Evolutionary conservation across 2,797 vertebrate genomes (phyloP).

Genomic region (Gephyroberyx darwinii): DNA sequence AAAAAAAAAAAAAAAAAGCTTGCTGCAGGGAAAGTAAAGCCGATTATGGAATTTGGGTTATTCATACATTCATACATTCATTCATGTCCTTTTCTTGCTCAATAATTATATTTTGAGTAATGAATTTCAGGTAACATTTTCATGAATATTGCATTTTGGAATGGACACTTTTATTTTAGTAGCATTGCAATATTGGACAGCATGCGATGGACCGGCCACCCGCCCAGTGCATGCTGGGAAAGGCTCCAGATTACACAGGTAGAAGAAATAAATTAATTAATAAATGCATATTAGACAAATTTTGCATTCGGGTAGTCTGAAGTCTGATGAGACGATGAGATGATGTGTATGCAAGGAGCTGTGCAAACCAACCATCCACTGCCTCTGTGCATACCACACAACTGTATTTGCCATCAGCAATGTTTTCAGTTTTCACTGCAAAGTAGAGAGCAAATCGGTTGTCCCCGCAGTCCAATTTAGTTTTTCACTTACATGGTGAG

Average conservation of each 20-base stretch:
- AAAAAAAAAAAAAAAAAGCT: not conserved
- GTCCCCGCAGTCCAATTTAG: not conserved
- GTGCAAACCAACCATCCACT: no score
- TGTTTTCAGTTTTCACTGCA: not conserved
- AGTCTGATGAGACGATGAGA: no score
- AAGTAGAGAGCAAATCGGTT: not conserved
- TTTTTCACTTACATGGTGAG: not conserved
- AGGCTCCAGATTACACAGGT: no score
- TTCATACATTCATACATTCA: not conserved
- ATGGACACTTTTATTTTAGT: constrained; percentile 4
- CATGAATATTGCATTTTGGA: constrained; percentile 1
- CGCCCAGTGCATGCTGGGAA: no score
- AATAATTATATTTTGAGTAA: not conserved
- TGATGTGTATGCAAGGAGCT: no score
- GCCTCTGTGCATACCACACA: no score
- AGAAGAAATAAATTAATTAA: not conserved
- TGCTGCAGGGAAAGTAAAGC: constrained; percentile 3
- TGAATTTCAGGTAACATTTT: not conserved
- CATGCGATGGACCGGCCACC: not conserved
- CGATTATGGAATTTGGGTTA: not conserved
- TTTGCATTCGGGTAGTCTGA: no score
- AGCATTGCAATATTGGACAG: not conserved
- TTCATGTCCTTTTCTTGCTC: not conserved
- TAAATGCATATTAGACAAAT: not conserved
- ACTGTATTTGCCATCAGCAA: not conserved